Evolutionary conservation across 2,888 invertebrate genomes (phyloP).

Genomic region (Epinotia brunnichana): DNA sequence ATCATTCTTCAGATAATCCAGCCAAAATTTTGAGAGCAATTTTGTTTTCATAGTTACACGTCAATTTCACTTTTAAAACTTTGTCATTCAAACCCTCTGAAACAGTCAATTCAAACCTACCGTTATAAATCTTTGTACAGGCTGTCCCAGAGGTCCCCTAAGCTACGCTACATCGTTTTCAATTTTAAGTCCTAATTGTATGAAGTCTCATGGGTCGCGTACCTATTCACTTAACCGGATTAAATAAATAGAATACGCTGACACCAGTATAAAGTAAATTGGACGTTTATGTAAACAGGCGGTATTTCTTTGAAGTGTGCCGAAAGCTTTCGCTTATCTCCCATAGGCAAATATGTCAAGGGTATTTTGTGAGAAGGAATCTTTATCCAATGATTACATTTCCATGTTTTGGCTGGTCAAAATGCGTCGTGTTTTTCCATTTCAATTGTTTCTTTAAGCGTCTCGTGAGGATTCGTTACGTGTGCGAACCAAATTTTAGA

Average conservation of each 20-base stretch:
- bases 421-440: slow-evolving; percentile 5
- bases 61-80: slow-evolving; percentile 18
- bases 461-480: slow-evolving; percentile 11
- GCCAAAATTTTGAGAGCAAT: neutral
- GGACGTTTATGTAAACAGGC: slow-evolving; percentile 39
- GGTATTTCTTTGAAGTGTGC: slow-evolving; percentile 37
- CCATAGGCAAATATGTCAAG: slow-evolving; percentile 40
- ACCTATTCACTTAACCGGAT: slow-evolving; percentile 44
- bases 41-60: neutral
- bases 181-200: slow-evolving; percentile 48
- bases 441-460: slow-evolving; percentile 15
- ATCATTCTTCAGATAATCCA: neutral
- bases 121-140: slow-evolving; percentile 37
- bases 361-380: slow-evolving; percentile 29
- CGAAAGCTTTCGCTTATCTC: slow-evolving; percentile 28
- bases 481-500: slow-evolving; percentile 2
- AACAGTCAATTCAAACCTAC: slow-evolving; percentile 16
- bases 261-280: slow-evolving; percentile 39
- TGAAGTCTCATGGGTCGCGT: slow-evolving; percentile 43
- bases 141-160: slow-evolving; percentile 29
- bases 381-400: slow-evolving; percentile 32
- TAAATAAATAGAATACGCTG: slow-evolving; percentile 40
- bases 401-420: slow-evolving; percentile 24
- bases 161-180: slow-evolving; percentile 46
- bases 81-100: slow-evolving; percentile 14